A percentile compares a stretch with the other conserved stretches of the same genome.
Conservation (phyloP, 2,113 vertebrate species). For the Pan troglodytes region NHGRI_mPanTro3-v2.1_pri NC_072401.2:182852001-182852500, state of each 20-base stretch:
- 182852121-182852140: not conserved
- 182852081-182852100: slow-evolving; percentile 36
- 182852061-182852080: slow-evolving; percentile 33
- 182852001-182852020: not conserved
- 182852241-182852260: slow-evolving; percentile 58
- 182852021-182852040: not conserved
- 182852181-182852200: slow-evolving; percentile 75
- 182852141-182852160: slow-evolving; percentile 59
- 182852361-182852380: slow-evolving; percentile 82
- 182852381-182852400: slow-evolving; percentile 84
- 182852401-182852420: slow-evolving; percentile 79
- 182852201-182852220: slow-evolving; percentile 61
- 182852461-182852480: slow-evolving; percentile 66
- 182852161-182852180: slow-evolving; percentile 59
- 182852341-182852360: slow-evolving; percentile 82
- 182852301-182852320: slow-evolving; percentile 78
- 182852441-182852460: slow-evolving; percentile 75
- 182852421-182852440: slow-evolving; percentile 82
- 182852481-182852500: slow-evolving; percentile 64
- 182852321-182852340: slow-evolving; percentile 86
- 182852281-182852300: slow-evolving; percentile 78
- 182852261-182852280: slow-evolving; percentile 60
- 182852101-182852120: not conserved
- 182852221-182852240: slow-evolving; percentile 72
- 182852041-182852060: not conserved